Base-by-base conservation (phyloP, 2,888 invertebrate genomes). In the Sipunculus nudus region DNA sequence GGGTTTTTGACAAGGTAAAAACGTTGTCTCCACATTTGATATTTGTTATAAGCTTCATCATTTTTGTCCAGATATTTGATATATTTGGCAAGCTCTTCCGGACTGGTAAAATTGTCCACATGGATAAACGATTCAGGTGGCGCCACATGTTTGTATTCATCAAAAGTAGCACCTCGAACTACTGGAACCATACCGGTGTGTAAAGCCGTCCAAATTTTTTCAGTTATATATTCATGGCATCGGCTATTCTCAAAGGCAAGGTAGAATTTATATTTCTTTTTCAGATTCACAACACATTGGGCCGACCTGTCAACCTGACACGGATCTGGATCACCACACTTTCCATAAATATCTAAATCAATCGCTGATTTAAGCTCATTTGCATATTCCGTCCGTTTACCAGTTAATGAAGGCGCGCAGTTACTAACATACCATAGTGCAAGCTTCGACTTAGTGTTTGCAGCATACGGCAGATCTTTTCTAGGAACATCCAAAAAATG, bases 81-180 rank as follows among this genome's bases (percentile, higher is more conserved):
- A 23, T 50, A 50, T 8, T 10, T 10, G 8, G 35, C 50, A 6
- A 50, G 21, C 8, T 10, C n/a, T 35, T 16, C 6, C 8, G 23
- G n/a, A 8, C 8, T 10, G 8, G 50, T 13, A 23, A 50, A 50
- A 8, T 50, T 16, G 32, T 35, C 32, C 13, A 50, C 25, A 23
- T 50, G 32, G 6, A 50, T 31, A 38, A 50, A 31, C 19, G 50
- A 50, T 6, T 50, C 8, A 19, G 31, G 16, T 21, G 50, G 50
- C 13, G 35, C 21, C n/a, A 50, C 8, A 10, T 13, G 19, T 38
- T 35, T 6, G 35, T 50, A 50, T 5, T 50, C 50, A 6, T 6
- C 50, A 19, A 50, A 8, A 6, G 19, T 8, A 10, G 35, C 50
- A 8, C 31, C 50, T 10, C 16, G 31, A 5, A 35, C 35, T 13